Percentiles rank a stretch among this genome's conserved stretches.
phyloP scores from a whole-genome alignment of 2,113 vertebrate species.

The Cyanistes caeruleus region DNA sequence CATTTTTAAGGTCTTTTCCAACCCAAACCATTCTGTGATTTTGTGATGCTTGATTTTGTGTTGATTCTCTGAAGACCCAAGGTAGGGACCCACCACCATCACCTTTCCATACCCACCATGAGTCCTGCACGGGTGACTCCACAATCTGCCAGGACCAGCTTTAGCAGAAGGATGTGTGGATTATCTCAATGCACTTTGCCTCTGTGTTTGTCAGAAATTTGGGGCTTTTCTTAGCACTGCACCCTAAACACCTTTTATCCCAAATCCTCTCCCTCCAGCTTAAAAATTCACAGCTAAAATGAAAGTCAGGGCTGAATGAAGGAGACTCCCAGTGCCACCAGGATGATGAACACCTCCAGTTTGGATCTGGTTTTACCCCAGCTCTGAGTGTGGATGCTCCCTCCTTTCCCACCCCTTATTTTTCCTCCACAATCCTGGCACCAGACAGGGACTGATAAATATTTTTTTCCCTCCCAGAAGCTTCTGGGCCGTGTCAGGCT shows the following conservation, averaged over 20 bases:
- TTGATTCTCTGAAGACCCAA: not conserved
- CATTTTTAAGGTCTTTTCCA: not conserved
- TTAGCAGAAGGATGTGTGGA: not conserved
- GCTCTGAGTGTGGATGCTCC: rapidly evolving
- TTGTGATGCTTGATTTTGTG: not conserved
- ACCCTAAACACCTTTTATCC: not conserved
- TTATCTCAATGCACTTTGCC: not conserved
- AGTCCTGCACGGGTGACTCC: not conserved
- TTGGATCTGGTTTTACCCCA: not conserved
- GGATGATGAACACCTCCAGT: not conserved
- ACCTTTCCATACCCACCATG: not conserved
- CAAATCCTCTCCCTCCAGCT: not conserved
- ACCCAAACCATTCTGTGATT: not conserved
- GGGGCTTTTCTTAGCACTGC: rapidly evolving
- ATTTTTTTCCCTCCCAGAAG: not conserved
- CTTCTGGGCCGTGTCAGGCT: not conserved
- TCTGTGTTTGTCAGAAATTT: not conserved
- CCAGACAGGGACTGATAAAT: not conserved
- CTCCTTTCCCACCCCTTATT: not conserved
- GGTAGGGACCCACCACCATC: not conserved
- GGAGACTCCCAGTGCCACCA: not conserved
- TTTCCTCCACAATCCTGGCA: not conserved
- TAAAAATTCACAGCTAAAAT: not conserved
- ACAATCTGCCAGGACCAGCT: not conserved
- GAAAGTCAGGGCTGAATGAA: not conserved